Conservation (phyloP, 2,113 vertebrate species). For the Chaetura pelagica region DNA sequence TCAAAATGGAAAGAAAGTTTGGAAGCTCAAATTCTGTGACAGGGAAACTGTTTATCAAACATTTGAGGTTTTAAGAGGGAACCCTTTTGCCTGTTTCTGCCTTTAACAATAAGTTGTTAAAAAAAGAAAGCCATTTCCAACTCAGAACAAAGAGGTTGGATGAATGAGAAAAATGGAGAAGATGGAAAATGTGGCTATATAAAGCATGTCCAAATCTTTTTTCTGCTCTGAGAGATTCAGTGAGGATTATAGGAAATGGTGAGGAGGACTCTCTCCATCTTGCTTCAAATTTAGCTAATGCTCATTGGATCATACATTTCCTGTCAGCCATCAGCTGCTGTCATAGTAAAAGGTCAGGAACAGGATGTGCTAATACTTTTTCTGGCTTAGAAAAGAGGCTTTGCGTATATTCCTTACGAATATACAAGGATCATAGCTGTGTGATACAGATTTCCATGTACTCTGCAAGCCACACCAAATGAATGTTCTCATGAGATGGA, state of each 20-base stretch:
- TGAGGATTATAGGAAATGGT: neutral
- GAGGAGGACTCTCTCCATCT: neutral
- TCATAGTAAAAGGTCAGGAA: neutral
- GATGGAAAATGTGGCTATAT: conserved; percentile 4
- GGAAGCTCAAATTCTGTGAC: neutral
- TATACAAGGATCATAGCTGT: neutral
- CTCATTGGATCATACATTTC: neutral
- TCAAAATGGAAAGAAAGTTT: neutral
- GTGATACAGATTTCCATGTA: neutral
- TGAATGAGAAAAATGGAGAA: conserved; percentile 16
- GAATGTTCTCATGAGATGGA: neutral
- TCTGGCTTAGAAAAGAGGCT: neutral
- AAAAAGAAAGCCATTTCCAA: neutral
- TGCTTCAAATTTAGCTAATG: conserved; percentile 29
- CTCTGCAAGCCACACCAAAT: neutral
- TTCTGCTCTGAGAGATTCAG: neutral
- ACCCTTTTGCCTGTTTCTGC: neutral
- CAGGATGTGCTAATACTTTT: neutral
- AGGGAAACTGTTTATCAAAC: neutral
- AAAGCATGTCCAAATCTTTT: conserved; percentile 5
- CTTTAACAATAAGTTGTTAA: neutral
- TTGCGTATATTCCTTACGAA: neutral
- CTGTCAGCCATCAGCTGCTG: neutral
- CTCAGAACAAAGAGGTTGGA: neutral
- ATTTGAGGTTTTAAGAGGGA: neutral